Percentiles rank a stretch among this genome's conserved stretches.
phyloP scores from a whole-genome alignment of 1,140 invertebrate species.

The Vanessa tameamea region DNA sequence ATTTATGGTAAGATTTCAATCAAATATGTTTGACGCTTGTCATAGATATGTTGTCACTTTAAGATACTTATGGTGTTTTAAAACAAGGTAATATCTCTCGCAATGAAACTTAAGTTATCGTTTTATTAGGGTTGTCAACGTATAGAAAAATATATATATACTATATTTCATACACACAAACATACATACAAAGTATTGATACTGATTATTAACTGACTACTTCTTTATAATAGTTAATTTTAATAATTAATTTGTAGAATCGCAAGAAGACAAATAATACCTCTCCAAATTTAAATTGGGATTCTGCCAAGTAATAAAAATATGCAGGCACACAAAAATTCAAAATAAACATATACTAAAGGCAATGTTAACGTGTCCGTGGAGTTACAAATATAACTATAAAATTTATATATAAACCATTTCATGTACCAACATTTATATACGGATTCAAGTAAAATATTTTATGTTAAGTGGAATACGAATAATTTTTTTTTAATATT shows the following conservation, averaged over 20 bases:
- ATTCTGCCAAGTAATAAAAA: no score
- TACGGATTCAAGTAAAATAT: no score
- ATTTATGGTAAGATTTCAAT: not conserved
- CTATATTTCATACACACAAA: not conserved
- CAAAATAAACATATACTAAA: no score
- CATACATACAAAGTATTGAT: not conserved
- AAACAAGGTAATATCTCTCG: conserved; percentile 7
- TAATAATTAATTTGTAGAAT: no score
- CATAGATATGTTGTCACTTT: not conserved
- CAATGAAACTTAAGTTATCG: conserved; percentile 10
- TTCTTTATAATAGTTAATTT: no score
- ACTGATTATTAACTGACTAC: not conserved
- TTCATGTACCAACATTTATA: not conserved
- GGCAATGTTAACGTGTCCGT: no score
- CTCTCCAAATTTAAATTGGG: no score
- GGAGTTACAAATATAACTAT: no score
- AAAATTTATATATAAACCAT: not conserved
- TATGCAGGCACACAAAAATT: no score
- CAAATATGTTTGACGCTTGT: not conserved
- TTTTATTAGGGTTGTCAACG: not conserved
- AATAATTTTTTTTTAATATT: no score
- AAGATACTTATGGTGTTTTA: not conserved
- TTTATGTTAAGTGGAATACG: no score
- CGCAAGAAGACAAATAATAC: no score
- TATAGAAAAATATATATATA: not conserved